phyloP scores from a whole-genome alignment of 2,113 vertebrate genomes.

The Daboia siamensis region DNA sequence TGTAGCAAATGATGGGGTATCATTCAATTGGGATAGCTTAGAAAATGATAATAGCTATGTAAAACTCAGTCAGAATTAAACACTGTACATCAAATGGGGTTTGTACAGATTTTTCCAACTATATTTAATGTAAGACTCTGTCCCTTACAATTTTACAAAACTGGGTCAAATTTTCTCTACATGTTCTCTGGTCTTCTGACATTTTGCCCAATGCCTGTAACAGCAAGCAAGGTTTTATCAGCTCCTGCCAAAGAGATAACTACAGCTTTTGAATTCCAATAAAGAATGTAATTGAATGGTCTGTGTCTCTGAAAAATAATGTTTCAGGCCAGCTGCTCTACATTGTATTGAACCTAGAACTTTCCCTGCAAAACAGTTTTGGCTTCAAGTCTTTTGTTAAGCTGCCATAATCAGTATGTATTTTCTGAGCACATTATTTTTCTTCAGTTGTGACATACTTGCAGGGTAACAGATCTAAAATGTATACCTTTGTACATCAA shows the following conservation, averaged over 20 bases:
- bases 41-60: constrained; percentile 54
- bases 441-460: not conserved
- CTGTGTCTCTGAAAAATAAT: constrained; percentile 42
- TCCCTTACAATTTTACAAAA: constrained; percentile 61
- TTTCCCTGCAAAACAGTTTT: not conserved
- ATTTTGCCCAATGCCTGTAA: constrained; percentile 51
- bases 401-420: not conserved
- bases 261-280: constrained; percentile 63
- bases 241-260: constrained; percentile 58
- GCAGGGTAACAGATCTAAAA: not conserved
- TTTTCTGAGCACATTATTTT: not conserved
- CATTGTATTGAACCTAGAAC: not conserved
- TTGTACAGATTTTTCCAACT: constrained; percentile 55
- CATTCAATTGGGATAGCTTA: constrained; percentile 52
- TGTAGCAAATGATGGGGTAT: constrained; percentile 45
- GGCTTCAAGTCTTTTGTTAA: not conserved
- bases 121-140: constrained; percentile 66
- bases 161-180: constrained; percentile 59
- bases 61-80: constrained; percentile 62
- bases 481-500: not conserved
- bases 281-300: constrained; percentile 38
- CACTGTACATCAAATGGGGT: constrained; percentile 60
- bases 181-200: constrained; percentile 59
- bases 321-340: not conserved
- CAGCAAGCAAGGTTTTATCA: constrained; percentile 56